Conservation (phyloP, 2,113 vertebrate genomes). For the Theristicus caerulescens region DNA sequence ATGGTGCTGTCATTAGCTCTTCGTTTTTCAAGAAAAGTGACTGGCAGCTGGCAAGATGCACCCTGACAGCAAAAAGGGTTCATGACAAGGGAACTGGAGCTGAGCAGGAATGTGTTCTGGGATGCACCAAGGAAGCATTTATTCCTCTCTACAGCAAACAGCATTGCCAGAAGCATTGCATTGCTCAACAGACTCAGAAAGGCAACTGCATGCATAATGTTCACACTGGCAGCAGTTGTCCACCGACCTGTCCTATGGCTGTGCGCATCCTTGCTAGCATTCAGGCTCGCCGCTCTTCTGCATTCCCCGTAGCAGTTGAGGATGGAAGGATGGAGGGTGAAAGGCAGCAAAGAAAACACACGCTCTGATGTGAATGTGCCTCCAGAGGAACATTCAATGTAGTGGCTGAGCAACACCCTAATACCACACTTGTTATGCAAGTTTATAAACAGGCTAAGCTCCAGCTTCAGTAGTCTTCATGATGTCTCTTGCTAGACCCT, state of each 20-base stretch:
- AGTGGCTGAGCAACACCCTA: not conserved
- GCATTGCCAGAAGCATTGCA: not conserved
- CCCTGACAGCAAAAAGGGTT: not conserved
- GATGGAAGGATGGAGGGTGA: not conserved
- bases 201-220: rapidly evolving
- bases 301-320: not conserved
- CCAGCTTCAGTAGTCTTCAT: not conserved
- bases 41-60: not conserved
- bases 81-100: not conserved
- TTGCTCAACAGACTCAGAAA: not conserved
- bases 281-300: not conserved
- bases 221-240: not conserved
- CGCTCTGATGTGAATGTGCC: not conserved
- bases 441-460: not conserved
- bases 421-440: rapidly evolving
- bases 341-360: not conserved
- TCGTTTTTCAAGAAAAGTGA: not conserved
- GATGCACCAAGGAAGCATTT: not conserved
- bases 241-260: not conserved
- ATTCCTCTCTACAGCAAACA: not conserved
- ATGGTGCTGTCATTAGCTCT: not conserved
- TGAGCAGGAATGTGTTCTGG: not conserved
- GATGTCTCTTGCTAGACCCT: not conserved
- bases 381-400: not conserved
- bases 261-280: rapidly evolving